Base-by-base conservation (phyloP, 2,797 vertebrate genomes). In the Lerista edwardsae region DNA sequence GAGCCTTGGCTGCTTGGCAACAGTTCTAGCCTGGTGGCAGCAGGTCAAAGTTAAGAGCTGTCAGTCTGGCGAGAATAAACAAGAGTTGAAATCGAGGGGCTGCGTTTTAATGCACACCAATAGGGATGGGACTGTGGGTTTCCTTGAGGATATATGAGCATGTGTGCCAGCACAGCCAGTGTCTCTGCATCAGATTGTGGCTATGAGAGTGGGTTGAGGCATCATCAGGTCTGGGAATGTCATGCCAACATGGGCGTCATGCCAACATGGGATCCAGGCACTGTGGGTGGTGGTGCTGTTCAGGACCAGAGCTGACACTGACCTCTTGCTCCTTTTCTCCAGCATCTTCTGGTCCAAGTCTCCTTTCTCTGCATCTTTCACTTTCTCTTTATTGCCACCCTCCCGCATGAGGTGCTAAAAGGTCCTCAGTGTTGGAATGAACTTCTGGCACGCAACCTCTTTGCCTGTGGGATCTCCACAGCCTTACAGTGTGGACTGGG, bases 271-370 rank as follows among this genome's bases (percentile, higher is more conserved):
- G 75, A 62, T 62, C 67, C 27, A 36, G 31, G 68, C 19, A 62
- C 21, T 55, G 10, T 21, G 51, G 23, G 12, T 47, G 29, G 6
- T 64, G 34, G 6, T 64, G 39, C 29, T 57, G 27, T 57, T 39
- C 61, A 8, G 29, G 65, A 17, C 39, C 19, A 44, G 27, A 6
- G 61, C 59, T 76, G 9, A 75, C 15, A 19, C 15, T 31, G 51
- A 12, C 14, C 36, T 29, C 3, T 57, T 75, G 34, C 79, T 84
- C 8, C 41, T 82, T 81, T 17, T 19, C 0, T 15, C 0, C 91
- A 98, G 97, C 97, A 97, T 85, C 89, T 97, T 79, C 86, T 96
- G 21, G 96, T 97, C 67, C 95, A 97, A 93, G 92, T 93, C 10
- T 97, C 97, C 80, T 89, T 97, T 86, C 94, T 97, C 61, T 96